Base-by-base conservation (phyloP, 2,888 invertebrate species). In the Linnaemya vulpina region DNA sequence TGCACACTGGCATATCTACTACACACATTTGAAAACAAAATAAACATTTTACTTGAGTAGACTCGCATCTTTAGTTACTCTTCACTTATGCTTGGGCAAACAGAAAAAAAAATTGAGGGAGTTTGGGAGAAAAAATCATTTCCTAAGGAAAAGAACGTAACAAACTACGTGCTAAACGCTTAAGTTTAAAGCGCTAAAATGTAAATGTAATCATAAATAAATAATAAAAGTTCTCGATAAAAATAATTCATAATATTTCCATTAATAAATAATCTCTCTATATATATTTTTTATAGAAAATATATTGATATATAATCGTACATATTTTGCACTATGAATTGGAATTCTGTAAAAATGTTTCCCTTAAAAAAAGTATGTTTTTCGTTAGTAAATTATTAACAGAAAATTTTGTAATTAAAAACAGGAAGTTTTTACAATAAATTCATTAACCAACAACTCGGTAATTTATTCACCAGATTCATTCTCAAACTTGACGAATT, bases 41-140 rank as follows among this genome's bases (percentile, higher is more conserved):
- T 82, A 76, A 71, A 77, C 71, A 77, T 70, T 63, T 30, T 17
- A 22, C 46, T 55, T 46, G 11, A 35, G 46, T 9, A 22, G 20
- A 43, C 13, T 13, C 38, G 43, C 43, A 68, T 43, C 68, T 68
- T 25, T 53, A 78, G 67, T 74, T 63, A 53, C 35, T 63, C 63
- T 68, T 63, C 62, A 75, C 49, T 65, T 40, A 63, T 49, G 55
- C 71, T 46, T 63, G 20, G n/a, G 35, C n/a, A 77, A 77, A 68
- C 35, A 60, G 40, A 25, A 11, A 30, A 78, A 43, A 11, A 10
- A 11, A 40, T 30, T 17, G 49, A n/a, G 30, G 65, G 46, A 30
- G 11, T 68, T 68, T 9, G 43, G 70, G 62, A 43, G 63, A 62
- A 43, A 62, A 22, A 78, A 49, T 51, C n/a, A 43, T 62, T 70